Evolutionary conservation across 2,888 invertebrate genomes (phyloP), one percentile per base, ranked within the genome.

Genomic region (Cephus pulcher): DNA sequence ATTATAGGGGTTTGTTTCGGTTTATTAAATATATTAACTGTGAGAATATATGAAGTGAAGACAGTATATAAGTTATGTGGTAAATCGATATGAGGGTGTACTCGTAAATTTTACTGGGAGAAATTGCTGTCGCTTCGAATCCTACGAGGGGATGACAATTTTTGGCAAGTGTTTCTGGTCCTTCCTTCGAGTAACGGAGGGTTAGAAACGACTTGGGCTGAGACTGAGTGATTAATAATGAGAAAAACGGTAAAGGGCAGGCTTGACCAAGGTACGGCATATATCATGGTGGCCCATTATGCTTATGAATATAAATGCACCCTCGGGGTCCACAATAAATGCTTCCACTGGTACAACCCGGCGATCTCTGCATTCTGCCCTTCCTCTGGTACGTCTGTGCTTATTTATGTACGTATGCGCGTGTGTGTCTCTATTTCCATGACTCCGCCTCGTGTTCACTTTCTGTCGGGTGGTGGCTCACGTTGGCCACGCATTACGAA

Each of bases 301-400:
- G 89, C 87, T 89, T 90, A 90, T 90, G 90, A 89, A 90, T 90
- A 90, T 89, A 90, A 90, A 90, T 88, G 87, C 84, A 86, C 86
- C 86, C 86, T 85, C 79, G 85, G 82, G 81, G 84, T 85, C 82
- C 82, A 84, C 88, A 87, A 89, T 90, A 89, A 89, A 89, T 88
- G 86, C 86, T 82, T 34, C 71, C 71, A 33, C 71, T 33, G 71
- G 33, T 23, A 12, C 32, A 32, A 71, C 71, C 71, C 12, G 32
- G 33, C 71, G 71, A 71, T 34, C 34, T 71, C 34, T 71, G 71
- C 71, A 32, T 15, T 71, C 56, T 71, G 32, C 32, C 32, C 71
- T 9, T 71, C 32, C 71, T 32, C 32, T 56, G 71, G 12, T 34
- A 33, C 12, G 71, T 71, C 71, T 33, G 12, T 12, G 33, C 11